A percentile compares a stretch with the other conserved stretches of the same genome.
Conservation (phyloP, 1,140 invertebrate species). For the Acyrthosiphon pisum region DNA sequence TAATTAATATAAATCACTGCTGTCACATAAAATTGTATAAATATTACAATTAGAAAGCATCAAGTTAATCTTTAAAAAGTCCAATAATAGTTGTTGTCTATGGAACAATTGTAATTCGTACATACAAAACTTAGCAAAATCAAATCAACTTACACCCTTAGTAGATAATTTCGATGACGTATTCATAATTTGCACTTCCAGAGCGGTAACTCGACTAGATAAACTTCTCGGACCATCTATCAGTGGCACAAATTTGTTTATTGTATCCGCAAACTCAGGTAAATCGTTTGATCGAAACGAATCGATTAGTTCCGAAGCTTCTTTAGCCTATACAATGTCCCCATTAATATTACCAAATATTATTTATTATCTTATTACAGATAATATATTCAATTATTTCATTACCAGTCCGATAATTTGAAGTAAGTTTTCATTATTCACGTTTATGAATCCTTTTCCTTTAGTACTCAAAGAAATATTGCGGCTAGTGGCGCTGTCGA, state of each 20-base stretch:
- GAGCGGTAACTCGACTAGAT: background rate
- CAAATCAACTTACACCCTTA: background rate
- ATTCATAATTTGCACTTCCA: conserved; percentile 1
- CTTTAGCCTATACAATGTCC: conserved; percentile 59
- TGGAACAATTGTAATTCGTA: too few species aligned
- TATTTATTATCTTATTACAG: background rate
- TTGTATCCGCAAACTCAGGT: conserved; percentile 8
- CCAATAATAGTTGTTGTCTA: too few species aligned
- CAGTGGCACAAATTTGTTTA: background rate
- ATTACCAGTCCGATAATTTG: conserved; percentile 66
- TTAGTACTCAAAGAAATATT: conserved; percentile 72
- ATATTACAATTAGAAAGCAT: too few species aligned
- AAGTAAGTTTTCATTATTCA: conserved; percentile 69
- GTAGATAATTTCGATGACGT: background rate
- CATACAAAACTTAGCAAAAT: background rate
- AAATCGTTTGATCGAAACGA: conserved; percentile 17
- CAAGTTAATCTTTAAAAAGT: too few species aligned
- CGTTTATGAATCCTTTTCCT: conserved; percentile 69
- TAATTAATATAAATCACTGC: too few species aligned
- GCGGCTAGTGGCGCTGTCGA: conserved; percentile 70
- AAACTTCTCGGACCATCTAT: conserved; percentile 6
- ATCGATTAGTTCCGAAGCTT: conserved; percentile 58
- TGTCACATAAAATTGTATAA: too few species aligned
- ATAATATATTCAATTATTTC: conserved; percentile 6
- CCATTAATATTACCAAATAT: background rate